These are phyloP conservation scores for Herminia tarsipennalis DNA, from an alignment of 2,888 invertebrate species.

Conservation along the genomic window DNA sequence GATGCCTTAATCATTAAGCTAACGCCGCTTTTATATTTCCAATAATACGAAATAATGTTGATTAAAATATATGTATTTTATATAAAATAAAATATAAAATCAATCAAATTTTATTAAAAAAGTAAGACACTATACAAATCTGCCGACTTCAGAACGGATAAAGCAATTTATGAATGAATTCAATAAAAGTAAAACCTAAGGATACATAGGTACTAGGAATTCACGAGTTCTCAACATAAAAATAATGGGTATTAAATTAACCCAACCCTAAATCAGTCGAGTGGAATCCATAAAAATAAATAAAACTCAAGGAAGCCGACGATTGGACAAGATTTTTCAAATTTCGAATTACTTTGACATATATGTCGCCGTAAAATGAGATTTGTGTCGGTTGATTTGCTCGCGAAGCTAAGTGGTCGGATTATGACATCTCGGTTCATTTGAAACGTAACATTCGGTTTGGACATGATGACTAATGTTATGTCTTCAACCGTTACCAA, in stretches of 20 bases:
- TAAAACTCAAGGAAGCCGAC: constrained; percentile 46
- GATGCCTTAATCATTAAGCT: no score
- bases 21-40: no score
- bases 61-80: no score
- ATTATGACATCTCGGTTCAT: constrained; percentile 13
- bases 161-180: no score
- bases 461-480: constrained; percentile 8
- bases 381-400: constrained; percentile 16
- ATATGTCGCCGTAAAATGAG: constrained; percentile 15
- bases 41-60: no score
- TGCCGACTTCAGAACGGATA: no score
- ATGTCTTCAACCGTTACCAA: constrained; percentile 1
- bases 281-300: constrained; percentile 67
- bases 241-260: constrained; percentile 66
- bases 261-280: constrained; percentile 57
- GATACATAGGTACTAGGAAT: constrained; percentile 20
- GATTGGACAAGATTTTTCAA: constrained; percentile 38
- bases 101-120: no score
- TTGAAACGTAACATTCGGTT: constrained; percentile 8
- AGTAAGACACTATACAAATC: no score
- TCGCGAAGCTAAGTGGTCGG: constrained; percentile 6
- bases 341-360: constrained; percentile 38
- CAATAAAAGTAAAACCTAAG: constrained; percentile 59
- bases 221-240: constrained; percentile 50
- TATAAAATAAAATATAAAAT: no score